Evolutionary conservation across 2,888 invertebrate species (phyloP).

Genomic region (Strigamia transsilvanica): DNA sequence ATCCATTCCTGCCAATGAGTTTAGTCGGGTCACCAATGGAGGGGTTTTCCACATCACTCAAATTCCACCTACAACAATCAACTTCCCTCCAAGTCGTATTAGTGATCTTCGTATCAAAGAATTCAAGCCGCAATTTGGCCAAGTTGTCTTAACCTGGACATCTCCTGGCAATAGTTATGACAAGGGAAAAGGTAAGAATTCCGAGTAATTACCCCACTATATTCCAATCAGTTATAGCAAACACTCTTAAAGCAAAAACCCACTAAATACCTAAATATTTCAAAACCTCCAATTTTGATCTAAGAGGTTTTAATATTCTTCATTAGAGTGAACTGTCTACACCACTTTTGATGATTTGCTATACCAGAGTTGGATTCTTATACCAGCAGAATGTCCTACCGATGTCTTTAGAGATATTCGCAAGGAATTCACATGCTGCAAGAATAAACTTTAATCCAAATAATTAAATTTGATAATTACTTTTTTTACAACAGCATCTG

Average conservation of each 20-base stretch:
- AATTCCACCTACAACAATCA: conserved; percentile 61
- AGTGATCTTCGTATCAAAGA: conserved; percentile 68
- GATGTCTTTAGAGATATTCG: too few species aligned
- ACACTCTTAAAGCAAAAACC: too few species aligned
- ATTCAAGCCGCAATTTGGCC: conserved; percentile 66
- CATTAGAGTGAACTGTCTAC: too few species aligned
- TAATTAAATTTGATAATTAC: background rate
- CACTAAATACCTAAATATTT: too few species aligned
- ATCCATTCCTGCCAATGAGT: conserved; percentile 64
- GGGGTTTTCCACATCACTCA: conserved; percentile 65
- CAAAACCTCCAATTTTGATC: too few species aligned
- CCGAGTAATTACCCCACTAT: background rate
- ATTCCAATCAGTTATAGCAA: too few species aligned
- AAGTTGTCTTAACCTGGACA: conserved; percentile 70
- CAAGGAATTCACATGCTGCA: too few species aligned
- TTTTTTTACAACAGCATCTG: conserved; percentile 32
- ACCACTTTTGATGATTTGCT: too few species aligned
- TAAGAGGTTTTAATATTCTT: too few species aligned
- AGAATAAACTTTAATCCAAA: too few species aligned
- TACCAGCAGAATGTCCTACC: too few species aligned
- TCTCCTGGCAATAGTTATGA: conserved; percentile 68
- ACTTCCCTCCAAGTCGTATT: conserved; percentile 67
- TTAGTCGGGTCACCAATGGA: conserved; percentile 68
- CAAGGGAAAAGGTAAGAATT: conserved; percentile 60
- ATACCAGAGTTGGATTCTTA: too few species aligned